Percentiles rank a stretch among this genome's conserved stretches.
These are phyloP conservation scores for Branchinecta sandiegonensis DNA, from an alignment of 2,888 invertebrate genomes.

Conservation along the genomic window DNA sequence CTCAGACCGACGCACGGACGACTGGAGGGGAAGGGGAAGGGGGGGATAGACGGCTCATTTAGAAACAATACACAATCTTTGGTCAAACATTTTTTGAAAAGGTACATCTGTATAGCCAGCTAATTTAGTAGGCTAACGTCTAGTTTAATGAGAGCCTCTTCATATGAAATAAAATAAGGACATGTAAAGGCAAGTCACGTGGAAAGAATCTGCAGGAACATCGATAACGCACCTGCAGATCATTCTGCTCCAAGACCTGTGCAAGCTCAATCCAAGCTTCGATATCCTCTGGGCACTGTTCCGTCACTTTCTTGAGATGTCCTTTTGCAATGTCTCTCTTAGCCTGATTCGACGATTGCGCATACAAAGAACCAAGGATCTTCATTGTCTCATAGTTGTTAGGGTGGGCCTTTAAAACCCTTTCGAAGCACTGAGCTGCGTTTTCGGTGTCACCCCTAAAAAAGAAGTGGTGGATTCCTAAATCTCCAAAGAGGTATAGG, in stretches of 20 bases:
- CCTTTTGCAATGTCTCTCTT: conserved; percentile 85
- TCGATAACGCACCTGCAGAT: conserved; percentile 43
- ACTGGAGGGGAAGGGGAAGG: too few relatives aligned
- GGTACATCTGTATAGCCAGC: too few relatives aligned
- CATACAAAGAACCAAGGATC: conserved; percentile 91
- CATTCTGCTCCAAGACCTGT: conserved; percentile 90
- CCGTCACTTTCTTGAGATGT: conserved; percentile 85
- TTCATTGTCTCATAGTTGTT: conserved; percentile 99
- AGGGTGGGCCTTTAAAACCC: conserved; percentile 89
- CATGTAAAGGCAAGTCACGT: too few relatives aligned
- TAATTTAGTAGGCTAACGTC: too few relatives aligned
- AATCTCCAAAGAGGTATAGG: too few relatives aligned
- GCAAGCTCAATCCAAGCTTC: conserved; percentile 99
- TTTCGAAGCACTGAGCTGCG: conserved; percentile 86
- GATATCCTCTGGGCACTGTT: conserved; percentile 93
- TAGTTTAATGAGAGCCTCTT: too few relatives aligned
- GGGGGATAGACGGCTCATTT: too few relatives aligned
- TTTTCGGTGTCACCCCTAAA: conserved; percentile 28
- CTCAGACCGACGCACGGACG: too few relatives aligned
- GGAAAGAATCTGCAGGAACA: too few relatives aligned
- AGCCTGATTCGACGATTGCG: conserved; percentile 70
- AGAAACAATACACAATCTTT: too few relatives aligned
- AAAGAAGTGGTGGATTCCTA: background rate
- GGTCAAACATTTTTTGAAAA: too few relatives aligned
- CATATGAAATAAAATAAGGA: too few relatives aligned